Percentiles rank a stretch among this genome's conserved stretches.
Conservation (phyloP, 2,888 invertebrate species). For the Hirtodrosophila alboralis region DNA sequence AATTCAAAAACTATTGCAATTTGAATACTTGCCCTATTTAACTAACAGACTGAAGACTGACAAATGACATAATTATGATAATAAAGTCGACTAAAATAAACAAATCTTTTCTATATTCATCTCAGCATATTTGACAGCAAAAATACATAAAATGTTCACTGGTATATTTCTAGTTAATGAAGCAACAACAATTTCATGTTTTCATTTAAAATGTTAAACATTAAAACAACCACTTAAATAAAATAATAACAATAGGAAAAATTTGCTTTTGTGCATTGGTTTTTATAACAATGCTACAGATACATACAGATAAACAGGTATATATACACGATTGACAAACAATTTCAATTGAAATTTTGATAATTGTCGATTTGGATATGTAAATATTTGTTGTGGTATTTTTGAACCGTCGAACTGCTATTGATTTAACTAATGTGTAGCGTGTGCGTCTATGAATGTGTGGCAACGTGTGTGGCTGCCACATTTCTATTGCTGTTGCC, state of each 20-base stretch:
- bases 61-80: no score
- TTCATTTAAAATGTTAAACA: constrained; percentile 11
- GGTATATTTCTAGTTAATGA: background rate
- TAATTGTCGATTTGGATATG: constrained; percentile 82
- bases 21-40: no score
- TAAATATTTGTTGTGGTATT: constrained; percentile 78
- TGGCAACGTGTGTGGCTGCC: constrained; percentile 19
- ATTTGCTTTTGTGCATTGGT: constrained; percentile 33
- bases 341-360: constrained; percentile 81
- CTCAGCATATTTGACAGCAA: no score
- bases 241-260: constrained; percentile 21
- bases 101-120: no score
- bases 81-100: no score
- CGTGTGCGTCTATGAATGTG: constrained; percentile 18
- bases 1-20: no score
- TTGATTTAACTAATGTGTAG: constrained; percentile 76
- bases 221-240: constrained; percentile 26
- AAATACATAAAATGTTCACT: no score
- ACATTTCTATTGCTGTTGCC: constrained; percentile 1
- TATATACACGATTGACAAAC: constrained; percentile 53
- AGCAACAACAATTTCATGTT: background rate
- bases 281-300: constrained; percentile 31
- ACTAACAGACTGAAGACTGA: no score
- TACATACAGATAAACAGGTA: constrained; percentile 11
- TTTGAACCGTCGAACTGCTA: constrained; percentile 52